These are phyloP conservation scores for Pantala flavescens DNA, from an alignment of 1,140 invertebrate genomes.

Conservation along the genomic window DNA sequence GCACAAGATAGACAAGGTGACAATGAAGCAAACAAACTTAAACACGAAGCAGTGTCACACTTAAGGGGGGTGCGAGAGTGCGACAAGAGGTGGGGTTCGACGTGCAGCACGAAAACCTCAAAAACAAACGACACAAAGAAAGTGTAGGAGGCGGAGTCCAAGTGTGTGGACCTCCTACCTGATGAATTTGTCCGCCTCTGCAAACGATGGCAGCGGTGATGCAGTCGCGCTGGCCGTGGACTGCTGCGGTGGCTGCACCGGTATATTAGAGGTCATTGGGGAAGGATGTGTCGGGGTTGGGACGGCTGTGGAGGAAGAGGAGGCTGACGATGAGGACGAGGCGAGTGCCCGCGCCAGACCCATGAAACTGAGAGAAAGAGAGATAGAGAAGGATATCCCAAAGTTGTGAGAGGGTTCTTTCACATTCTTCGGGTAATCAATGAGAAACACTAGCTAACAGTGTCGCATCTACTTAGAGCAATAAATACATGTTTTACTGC, in stretches of 20 bases:
- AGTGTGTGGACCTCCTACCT: neutral
- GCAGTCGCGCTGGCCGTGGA: neutral
- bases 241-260: neutral
- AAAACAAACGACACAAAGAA: neutral
- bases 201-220: conserved; percentile 21
- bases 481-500: no score
- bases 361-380: conserved; percentile 23
- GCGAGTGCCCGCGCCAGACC: conserved; percentile 37
- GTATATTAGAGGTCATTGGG: neutral
- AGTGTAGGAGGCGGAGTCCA: neutral
- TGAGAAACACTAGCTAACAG: neutral
- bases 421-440: neutral
- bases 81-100: neutral
- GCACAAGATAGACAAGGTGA: no score
- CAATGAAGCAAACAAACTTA: no score
- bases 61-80: neutral
- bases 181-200: neutral
- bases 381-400: neutral
- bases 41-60: no score
- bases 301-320: neutral
- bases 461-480: neutral
- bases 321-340: neutral
- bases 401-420: neutral
- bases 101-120: neutral
- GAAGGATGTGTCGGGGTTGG: neutral